Evolutionary conservation across 2,797 vertebrate species (phyloP).

Genomic region (Pseudomugil tenellus): DNA sequence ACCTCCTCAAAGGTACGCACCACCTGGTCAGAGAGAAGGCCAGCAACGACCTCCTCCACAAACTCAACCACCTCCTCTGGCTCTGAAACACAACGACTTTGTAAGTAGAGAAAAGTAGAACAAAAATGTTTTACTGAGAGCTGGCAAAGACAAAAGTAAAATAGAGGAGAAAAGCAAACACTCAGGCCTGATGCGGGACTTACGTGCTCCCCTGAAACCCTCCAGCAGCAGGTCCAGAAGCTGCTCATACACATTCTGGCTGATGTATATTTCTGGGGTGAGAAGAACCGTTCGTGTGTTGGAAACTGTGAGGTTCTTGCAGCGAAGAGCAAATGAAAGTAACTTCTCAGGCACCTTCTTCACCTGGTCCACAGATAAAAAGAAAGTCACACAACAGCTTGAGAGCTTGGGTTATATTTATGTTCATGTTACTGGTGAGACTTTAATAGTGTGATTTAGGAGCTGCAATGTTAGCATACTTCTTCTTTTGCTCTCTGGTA

Average conservation of each 20-base stretch:
- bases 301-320: slow-evolving; percentile 91
- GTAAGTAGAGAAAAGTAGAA: slow-evolving; percentile 9
- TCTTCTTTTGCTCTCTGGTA: slow-evolving; percentile 95
- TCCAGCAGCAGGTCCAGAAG: slow-evolving; percentile 94
- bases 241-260: slow-evolving; percentile 93
- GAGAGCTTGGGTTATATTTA: slow-evolving; percentile 16
- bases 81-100: slow-evolving; percentile 76
- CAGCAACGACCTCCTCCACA: slow-evolving; percentile 90
- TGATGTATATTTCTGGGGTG: slow-evolving; percentile 95
- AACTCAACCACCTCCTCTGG: slow-evolving; percentile 92
- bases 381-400: slow-evolving; percentile 13
- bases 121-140: not conserved
- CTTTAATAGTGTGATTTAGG: not conserved
- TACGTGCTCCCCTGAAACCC: slow-evolving; percentile 87
- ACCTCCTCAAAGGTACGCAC: slow-evolving; percentile 95
- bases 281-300: slow-evolving; percentile 92
- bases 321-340: slow-evolving; percentile 90
- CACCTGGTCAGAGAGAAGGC: slow-evolving; percentile 90
- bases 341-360: slow-evolving; percentile 97
- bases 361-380: slow-evolving; percentile 82
- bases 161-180: not conserved
- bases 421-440: slow-evolving; percentile 9
- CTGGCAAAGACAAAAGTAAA: not conserved
- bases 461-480: slow-evolving; percentile 73
- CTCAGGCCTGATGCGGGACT: slow-evolving; percentile 63